Evolutionary conservation across 2,113 vertebrate species (phyloP), one percentile per base, ranked within the genome.

Genomic region (Epinephelus fuscoguttatus): DNA sequence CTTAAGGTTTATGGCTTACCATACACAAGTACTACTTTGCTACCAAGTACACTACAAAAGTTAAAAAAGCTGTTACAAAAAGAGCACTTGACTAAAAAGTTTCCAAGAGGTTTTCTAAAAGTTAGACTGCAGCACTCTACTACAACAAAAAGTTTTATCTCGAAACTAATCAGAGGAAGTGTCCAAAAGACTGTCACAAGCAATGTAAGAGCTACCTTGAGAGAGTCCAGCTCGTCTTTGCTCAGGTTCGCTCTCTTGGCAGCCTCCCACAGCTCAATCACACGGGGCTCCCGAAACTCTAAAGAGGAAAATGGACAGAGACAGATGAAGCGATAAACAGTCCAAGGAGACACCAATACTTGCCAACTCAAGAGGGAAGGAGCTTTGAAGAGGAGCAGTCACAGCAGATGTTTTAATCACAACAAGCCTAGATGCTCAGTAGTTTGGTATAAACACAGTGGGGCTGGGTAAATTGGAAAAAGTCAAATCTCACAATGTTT

Each of bases 261-360:
- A 94, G 97, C 94, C 64, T 99, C 98, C 98, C 98, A 99, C 89
- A 99, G 93, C 56, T 99, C 98, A 40, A 97, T 97, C 80, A 99
- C 98, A 84, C 97, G 96, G 6, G 98, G 98, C 85, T 99, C 97
- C 76, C 96, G 96, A 62, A 99, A 99, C 88, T 98, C 98, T 99
- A 78, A 53, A 57, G 9, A 63, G 59, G 11, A 78, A 75, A 73
- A 67, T 2, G 57, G 3, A 82, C 9, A 72, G 0, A 50, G n/a
- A 10, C 40, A 53, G 42, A 70, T 71, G 23, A 77, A 50, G 64
- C 30, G 77, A 72, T 23, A 18, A 79, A 79, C 37, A 27, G 52
- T 47, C 69, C 18, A 47, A 42, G 21, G 60, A 79, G 68, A 71
- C 69, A 63, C 21, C 63, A 55, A 47, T 42, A 60, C 18, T 19